A percentile compares a stretch with the other conserved stretches of the same genome.
phyloP scores from a whole-genome alignment of 2,888 invertebrate genomes.

The Iphiclides podalirius region DNA sequence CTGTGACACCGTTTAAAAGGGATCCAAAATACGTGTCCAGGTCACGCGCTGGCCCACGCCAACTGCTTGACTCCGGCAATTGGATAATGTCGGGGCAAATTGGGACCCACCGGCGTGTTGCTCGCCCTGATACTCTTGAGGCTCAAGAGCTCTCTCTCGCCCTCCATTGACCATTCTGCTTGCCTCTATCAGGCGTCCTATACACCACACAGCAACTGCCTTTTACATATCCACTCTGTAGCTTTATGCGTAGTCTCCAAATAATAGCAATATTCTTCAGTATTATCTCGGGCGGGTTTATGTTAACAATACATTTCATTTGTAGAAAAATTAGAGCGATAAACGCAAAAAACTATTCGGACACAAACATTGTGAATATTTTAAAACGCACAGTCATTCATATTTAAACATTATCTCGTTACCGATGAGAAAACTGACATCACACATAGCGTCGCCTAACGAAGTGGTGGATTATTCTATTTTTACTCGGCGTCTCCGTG shows the following conservation, averaged over 20 bases:
- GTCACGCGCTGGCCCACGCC: slow-evolving; percentile 77
- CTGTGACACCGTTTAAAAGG: slow-evolving; percentile 23
- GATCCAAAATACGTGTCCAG: slow-evolving; percentile 53
- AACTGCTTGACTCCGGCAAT: slow-evolving; percentile 71
- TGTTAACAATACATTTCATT: no score
- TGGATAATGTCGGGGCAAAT: slow-evolving; percentile 59
- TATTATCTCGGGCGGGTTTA: no score
- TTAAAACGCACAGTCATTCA: slow-evolving; percentile 9
- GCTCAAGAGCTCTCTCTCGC: slow-evolving; percentile 60
- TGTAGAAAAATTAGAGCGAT: no score
- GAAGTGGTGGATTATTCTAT: slow-evolving; percentile 45
- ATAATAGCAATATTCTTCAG: no score
- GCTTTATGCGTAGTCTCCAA: neutral
- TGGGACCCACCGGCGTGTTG: slow-evolving; percentile 70
- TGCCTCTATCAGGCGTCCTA: slow-evolving; percentile 54
- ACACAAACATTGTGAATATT: neutral
- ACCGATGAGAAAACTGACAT: slow-evolving; percentile 35
- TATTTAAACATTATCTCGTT: slow-evolving; percentile 14
- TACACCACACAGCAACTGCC: neutral
- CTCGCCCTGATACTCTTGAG: slow-evolving; percentile 40
- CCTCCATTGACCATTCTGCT: slow-evolving; percentile 45
- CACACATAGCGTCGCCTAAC: slow-evolving; percentile 33
- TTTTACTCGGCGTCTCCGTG: slow-evolving; percentile 42
- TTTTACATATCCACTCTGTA: neutral
- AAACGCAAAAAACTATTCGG: no score